These are phyloP conservation scores for Nymphalis io DNA, from an alignment of 1,140 invertebrate genomes.

Conservation along the genomic window DNA sequence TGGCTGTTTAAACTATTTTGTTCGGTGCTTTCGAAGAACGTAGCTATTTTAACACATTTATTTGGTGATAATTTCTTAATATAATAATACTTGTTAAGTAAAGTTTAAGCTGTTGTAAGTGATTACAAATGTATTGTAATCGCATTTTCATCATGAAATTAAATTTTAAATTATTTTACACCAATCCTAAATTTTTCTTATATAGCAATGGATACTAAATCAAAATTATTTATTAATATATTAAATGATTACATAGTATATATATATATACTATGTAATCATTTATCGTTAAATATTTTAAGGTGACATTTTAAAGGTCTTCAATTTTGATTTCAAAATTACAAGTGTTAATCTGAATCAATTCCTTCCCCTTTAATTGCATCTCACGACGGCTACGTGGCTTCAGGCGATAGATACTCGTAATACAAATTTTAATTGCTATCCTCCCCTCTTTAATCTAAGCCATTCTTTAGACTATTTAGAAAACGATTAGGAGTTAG, in stretches of 20 bases:
- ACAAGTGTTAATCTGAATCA: slow-evolving; percentile 43
- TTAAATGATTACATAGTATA: too few relatives aligned
- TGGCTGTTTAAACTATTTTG: slow-evolving; percentile 5
- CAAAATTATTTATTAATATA: too few relatives aligned
- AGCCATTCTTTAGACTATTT: slow-evolving; percentile 25
- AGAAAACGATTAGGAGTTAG: background rate
- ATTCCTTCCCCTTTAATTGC: slow-evolving; percentile 40
- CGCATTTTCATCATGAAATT: too few relatives aligned
- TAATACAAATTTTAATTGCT: slow-evolving; percentile 63
- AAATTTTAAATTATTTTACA: too few relatives aligned
- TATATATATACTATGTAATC: too few relatives aligned
- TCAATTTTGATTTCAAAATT: slow-evolving; percentile 21
- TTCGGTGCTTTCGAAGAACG: slow-evolving; percentile 10
- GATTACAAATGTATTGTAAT: too few relatives aligned
- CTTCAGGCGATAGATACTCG: slow-evolving; percentile 39
- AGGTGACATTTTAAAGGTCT: background rate
- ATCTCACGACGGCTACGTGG: slow-evolving; percentile 39
- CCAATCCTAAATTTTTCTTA: too few relatives aligned
- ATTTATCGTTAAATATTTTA: background rate
- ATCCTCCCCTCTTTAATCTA: slow-evolving; percentile 38
- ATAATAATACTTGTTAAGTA: too few relatives aligned
- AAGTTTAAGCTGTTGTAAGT: too few relatives aligned
- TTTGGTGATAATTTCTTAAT: background rate
- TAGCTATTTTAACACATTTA: background rate
- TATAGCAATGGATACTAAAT: too few relatives aligned